A percentile compares a stretch with the other conserved stretches of the same genome.
Conservation (phyloP, 2,797 vertebrate genomes). For the Galaxias olidus region DNA sequence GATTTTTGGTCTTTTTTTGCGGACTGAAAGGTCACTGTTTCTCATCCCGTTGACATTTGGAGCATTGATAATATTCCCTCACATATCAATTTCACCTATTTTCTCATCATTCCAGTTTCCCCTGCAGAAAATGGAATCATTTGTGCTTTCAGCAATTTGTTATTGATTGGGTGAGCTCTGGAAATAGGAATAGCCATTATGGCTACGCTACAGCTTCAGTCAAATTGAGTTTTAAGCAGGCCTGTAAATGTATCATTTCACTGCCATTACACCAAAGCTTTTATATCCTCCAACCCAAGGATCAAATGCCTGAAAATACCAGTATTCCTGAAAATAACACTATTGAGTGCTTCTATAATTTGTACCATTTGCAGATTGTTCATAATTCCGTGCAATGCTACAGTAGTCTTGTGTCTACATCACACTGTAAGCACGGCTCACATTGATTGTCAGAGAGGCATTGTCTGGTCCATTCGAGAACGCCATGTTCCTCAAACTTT, state of each 20-base stretch:
- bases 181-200: conserved; percentile 83
- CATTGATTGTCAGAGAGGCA: conserved; percentile 63
- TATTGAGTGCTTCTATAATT: conserved; percentile 70
- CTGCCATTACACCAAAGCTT: conserved; percentile 79
- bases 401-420: conserved; percentile 41
- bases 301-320: conserved; percentile 79
- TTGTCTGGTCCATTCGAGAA: conserved; percentile 38
- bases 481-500: background rate
- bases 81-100: conserved; percentile 87
- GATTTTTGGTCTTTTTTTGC: background rate
- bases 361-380: conserved; percentile 57
- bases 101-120: conserved; percentile 83
- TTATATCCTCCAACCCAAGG: conserved; percentile 75
- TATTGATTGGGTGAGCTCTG: conserved; percentile 84
- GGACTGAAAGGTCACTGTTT: conserved; percentile 70
- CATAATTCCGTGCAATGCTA: conserved; percentile 66
- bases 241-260: conserved; percentile 83
- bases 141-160: conserved; percentile 85
- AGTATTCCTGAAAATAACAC: conserved; percentile 61
- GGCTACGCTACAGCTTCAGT: conserved; percentile 79
- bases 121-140: conserved; percentile 84
- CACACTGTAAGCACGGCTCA: conserved; percentile 53
- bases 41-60: conserved; percentile 80
- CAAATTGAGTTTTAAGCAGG: conserved; percentile 85
- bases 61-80: conserved; percentile 82